Evolutionary conservation across 2,113 vertebrate genomes (phyloP).

Genomic region (Megaceryle torquata): DNA sequence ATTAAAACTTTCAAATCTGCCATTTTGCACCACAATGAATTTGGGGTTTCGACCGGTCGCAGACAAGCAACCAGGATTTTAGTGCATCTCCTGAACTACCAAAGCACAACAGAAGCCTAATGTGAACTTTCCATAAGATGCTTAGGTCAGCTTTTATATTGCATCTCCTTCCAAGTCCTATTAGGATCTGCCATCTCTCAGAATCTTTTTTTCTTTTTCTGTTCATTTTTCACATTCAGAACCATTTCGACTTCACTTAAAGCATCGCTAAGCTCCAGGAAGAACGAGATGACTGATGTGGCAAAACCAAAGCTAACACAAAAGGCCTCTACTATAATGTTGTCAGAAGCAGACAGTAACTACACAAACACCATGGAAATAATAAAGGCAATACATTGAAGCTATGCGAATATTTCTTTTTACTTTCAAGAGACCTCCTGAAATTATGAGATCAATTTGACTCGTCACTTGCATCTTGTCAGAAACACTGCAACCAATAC

Average conservation of each 20-base stretch:
- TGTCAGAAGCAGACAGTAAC: not conserved
- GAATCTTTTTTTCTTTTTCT: not conserved
- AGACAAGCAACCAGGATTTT: not conserved
- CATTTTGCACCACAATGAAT: not conserved
- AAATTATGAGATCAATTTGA: slow-evolving; percentile 25
- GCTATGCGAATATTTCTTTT: not conserved
- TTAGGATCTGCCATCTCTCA: not conserved
- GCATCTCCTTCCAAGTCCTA: not conserved
- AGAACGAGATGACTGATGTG: not conserved
- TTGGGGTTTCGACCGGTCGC: not conserved
- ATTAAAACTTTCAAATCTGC: not conserved
- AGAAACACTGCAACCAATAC: not conserved
- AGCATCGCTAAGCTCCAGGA: not conserved
- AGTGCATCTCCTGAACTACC: not conserved
- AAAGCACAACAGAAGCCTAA: not conserved
- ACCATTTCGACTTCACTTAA: not conserved
- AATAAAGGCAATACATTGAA: not conserved
- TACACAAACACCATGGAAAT: not conserved
- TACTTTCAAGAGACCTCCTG: not conserved
- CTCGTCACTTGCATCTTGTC: not conserved
- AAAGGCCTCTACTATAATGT: not conserved
- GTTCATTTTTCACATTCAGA: not conserved
- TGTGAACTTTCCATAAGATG: not conserved
- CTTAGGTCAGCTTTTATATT: too few relatives aligned
- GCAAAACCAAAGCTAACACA: not conserved